Percentiles rank a stretch among this genome's conserved stretches.
phyloP scores from a whole-genome alignment of 2,797 vertebrate species.

The Prunella strophiata region DNA sequence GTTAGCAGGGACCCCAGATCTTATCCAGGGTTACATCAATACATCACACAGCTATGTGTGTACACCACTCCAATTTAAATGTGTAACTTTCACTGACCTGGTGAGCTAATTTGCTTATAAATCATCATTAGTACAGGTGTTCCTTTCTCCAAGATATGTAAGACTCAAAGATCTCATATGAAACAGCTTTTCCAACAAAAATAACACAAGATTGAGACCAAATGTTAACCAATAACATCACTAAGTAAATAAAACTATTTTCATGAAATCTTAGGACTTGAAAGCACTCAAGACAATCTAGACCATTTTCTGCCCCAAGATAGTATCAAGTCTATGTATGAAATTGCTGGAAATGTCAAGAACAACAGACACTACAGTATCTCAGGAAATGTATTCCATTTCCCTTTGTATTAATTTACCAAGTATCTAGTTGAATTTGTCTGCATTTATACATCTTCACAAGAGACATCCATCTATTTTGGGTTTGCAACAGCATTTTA shows the following conservation, averaged over 20 bases:
- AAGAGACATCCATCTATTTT: neutral
- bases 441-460: neutral
- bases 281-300: neutral
- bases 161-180: neutral
- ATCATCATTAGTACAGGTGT: neutral
- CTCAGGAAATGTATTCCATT: neutral
- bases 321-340: neutral
- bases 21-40: neutral
- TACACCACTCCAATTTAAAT: neutral
- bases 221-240: neutral
- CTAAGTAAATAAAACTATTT: neutral
- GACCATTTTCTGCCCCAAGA: neutral
- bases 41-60: no score
- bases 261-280: neutral
- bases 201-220: neutral
- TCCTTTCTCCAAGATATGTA: neutral
- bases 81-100: neutral
- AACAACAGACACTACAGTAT: neutral
- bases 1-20: neutral
- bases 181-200: neutral
- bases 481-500: neutral
- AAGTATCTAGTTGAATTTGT: neutral
- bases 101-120: neutral
- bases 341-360: neutral
- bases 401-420: neutral